phyloP scores from a whole-genome alignment of 2,888 invertebrate genomes.

The Amblyjoppa proteus region DNA sequence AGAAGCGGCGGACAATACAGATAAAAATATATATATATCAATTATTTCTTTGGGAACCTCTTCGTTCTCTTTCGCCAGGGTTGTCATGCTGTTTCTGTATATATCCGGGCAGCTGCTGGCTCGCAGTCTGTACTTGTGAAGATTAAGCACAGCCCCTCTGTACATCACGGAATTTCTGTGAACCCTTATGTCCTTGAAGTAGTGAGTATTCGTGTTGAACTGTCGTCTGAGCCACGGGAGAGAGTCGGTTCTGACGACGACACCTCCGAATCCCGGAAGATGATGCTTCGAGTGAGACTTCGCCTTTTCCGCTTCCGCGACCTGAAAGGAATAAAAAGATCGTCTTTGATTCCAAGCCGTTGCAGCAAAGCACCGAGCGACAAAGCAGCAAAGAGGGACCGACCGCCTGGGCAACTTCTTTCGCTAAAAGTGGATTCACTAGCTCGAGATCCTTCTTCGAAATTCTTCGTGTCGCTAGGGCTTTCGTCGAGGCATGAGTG shows the following conservation, averaged over 20 bases:
- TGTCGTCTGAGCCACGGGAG: conserved; percentile 86
- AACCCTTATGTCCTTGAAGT: conserved; percentile 90
- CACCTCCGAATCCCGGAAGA: conserved; percentile 73
- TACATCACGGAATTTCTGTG: conserved; percentile 94
- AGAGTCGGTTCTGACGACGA: conserved; percentile 82
- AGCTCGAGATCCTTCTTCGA: conserved; percentile 79
- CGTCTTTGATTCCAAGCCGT: no score
- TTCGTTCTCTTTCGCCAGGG: conserved; percentile 91
- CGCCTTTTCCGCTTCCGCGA: conserved; percentile 75
- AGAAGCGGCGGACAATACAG: no score
- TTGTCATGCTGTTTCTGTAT: conserved; percentile 95
- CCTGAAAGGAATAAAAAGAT: conserved; percentile 67
- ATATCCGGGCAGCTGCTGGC: conserved; percentile 97
- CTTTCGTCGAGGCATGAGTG: conserved; percentile 74
- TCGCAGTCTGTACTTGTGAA: conserved; percentile 92
- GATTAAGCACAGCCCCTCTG: conserved; percentile 93
- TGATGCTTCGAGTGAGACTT: conserved; percentile 78
- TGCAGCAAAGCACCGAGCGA: not conserved
- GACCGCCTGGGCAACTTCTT: conserved; percentile 77
- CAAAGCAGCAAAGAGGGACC: conserved; percentile 39
- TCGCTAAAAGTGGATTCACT: conserved; percentile 77
- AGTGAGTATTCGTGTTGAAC: conserved; percentile 88
- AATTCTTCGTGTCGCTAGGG: conserved; percentile 74
- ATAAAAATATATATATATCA: not conserved
- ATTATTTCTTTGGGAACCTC: conserved; percentile 86